These are phyloP conservation scores for Silurus asotus DNA, from an alignment of 2,113 vertebrate genomes.

Conservation along the genomic window DNA sequence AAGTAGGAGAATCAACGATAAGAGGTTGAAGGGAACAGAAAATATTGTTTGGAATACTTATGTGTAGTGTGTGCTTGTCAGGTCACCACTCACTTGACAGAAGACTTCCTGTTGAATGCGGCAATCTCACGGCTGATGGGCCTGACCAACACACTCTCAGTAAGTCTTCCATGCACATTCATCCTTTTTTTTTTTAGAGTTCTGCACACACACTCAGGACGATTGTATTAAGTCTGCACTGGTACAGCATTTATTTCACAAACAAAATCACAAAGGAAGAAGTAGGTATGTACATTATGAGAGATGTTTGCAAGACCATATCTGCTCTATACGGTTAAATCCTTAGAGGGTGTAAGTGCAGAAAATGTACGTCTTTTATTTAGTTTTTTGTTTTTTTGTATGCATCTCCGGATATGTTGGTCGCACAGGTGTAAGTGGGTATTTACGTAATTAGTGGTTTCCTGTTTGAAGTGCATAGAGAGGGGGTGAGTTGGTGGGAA, in stretches of 20 bases:
- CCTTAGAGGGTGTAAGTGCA: neutral
- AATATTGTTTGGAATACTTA: neutral
- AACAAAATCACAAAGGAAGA: neutral
- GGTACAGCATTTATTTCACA: neutral
- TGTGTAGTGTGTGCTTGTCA: constrained; percentile 60
- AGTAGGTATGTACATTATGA: neutral
- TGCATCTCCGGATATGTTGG: too few species aligned
- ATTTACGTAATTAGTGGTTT: too few species aligned
- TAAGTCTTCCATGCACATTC: constrained; percentile 68
- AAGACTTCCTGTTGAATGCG: constrained; percentile 88
- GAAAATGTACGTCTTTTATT: too few species aligned
- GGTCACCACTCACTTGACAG: constrained; percentile 85
- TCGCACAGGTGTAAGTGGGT: too few species aligned
- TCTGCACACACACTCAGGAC: neutral
- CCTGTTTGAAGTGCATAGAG: too few species aligned
- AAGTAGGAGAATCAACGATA: neutral
- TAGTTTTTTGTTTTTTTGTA: too few species aligned
- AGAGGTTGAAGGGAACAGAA: neutral
- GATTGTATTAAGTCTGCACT: neutral
- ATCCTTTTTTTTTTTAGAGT: neutral
- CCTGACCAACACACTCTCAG: constrained; percentile 81
- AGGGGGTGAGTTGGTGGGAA: too few species aligned
- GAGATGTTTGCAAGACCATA: neutral
- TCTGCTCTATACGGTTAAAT: neutral
- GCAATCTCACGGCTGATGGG: constrained; percentile 92